A percentile compares a stretch with the other conserved stretches of the same genome.
Evolutionary conservation across 2,113 vertebrate genomes (phyloP).

Genomic region (Cryptotis parvus): DNA sequence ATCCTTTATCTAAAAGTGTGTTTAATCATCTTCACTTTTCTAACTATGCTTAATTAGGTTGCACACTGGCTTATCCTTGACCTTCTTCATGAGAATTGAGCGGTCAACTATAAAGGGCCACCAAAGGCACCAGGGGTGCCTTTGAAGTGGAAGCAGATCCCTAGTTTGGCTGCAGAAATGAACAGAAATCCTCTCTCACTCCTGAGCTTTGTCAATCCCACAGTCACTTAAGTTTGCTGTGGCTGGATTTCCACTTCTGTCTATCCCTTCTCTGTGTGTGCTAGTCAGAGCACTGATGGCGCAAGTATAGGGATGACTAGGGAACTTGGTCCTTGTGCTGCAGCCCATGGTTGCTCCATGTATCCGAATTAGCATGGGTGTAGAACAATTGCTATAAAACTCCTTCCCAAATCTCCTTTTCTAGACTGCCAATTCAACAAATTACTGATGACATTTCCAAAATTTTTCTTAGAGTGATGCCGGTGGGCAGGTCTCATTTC

Average conservation of each 20-base stretch:
- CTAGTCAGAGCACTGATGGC: too few relatives aligned
- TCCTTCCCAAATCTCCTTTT: constrained; percentile 28
- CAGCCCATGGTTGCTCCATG: not conserved
- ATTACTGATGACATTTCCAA: constrained; percentile 8
- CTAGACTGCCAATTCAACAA: constrained; percentile 11
- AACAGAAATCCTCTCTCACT: not conserved
- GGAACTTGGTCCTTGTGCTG: not conserved
- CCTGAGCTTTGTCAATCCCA: not conserved
- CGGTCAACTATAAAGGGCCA: not conserved
- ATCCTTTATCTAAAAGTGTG: not conserved
- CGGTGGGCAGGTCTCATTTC: constrained; percentile 50
- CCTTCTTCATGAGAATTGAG: constrained; percentile 18
- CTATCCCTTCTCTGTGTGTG: not conserved
- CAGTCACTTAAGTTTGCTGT: not conserved
- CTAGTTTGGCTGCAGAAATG: not conserved
- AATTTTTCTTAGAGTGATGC: constrained; percentile 50
- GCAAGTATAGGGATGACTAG: not conserved
- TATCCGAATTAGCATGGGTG: not conserved
- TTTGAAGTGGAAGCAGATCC: not conserved
- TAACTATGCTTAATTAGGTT: not conserved
- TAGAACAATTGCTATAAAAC: not conserved
- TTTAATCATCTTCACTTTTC: not conserved
- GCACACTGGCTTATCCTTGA: not conserved
- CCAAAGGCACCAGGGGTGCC: not conserved
- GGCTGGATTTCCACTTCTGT: not conserved